Evolutionary conservation across 2,797 vertebrate genomes (phyloP).

Genomic region (Centropyge bicolor): DNA sequence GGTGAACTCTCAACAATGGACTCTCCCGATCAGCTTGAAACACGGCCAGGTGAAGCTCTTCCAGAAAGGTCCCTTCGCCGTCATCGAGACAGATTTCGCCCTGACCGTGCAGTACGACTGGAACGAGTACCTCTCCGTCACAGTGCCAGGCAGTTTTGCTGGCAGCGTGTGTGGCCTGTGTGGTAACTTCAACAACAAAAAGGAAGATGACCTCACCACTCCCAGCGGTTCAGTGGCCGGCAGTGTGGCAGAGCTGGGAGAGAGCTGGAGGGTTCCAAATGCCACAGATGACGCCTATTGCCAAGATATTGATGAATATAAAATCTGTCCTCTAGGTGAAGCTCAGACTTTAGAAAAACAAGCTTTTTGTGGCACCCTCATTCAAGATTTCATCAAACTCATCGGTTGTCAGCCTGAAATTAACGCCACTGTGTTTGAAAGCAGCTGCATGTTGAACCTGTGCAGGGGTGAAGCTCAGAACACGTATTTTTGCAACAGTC

Average conservation of each 20-base stretch:
- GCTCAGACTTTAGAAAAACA: constrained; percentile 29
- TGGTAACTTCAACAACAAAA: constrained; percentile 83
- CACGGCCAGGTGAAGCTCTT: constrained; percentile 75
- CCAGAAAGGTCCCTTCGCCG: constrained; percentile 73
- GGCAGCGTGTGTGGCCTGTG: constrained; percentile 86
- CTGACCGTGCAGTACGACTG: constrained; percentile 86
- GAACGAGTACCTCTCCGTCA: constrained; percentile 78
- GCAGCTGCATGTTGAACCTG: constrained; percentile 82
- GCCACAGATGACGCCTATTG: constrained; percentile 63
- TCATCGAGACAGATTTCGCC: constrained; percentile 81
- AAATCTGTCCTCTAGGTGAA: constrained; percentile 43
- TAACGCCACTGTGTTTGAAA: constrained; percentile 62
- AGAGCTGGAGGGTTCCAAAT: constrained; percentile 79
- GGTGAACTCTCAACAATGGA: constrained; percentile 59
- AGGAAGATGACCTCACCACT: constrained; percentile 71
- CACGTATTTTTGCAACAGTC: constrained; percentile 68
- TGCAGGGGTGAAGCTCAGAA: constrained; percentile 67
- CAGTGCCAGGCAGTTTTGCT: constrained; percentile 68
- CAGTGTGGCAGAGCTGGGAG: constrained; percentile 62
- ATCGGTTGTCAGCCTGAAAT: constrained; percentile 74
- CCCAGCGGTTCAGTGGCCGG: not conserved
- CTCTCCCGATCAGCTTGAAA: constrained; percentile 79
- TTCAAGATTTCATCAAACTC: constrained; percentile 50
- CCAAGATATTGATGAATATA: constrained; percentile 55
- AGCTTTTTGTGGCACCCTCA: constrained; percentile 51